Evolutionary conservation across 2,888 invertebrate species (phyloP), one percentile per base, ranked within the genome.

Genomic region (Toxonevra muliebris): DNA sequence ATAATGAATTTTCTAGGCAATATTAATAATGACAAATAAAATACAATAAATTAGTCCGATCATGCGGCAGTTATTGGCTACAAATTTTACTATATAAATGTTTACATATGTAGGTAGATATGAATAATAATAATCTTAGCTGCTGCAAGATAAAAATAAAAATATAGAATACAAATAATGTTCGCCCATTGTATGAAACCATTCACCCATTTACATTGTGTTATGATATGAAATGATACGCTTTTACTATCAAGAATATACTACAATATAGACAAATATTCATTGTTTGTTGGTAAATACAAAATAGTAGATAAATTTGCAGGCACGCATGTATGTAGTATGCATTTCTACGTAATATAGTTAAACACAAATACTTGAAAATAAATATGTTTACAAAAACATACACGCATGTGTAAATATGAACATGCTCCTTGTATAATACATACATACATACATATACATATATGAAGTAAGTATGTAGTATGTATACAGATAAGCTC

Each of bases 401-500:
- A 54, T 17, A 54, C 19, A 54, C 10, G 20, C 54, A 54, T 3
- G 30, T 30, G 12, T 57, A n/a, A n/a, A 20, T 30, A 30, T 30
- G 7, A 30, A 30, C 30, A 30, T 7, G 7, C 30, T 30, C 7
- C 30, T 30, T 30, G 30, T 30, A 30, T 30, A 30, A 30, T 30
- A 30, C 30, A 30, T 30, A 30, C 7, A 30, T 30, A 30, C 30
- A 30, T 30, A 30, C 7, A 7, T 30, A 30, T 30, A 7, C 4
- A 13, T 48, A 7, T n/a, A 4, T 13, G n/a, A n/a, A n/a, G n/a
- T n/a, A n/a, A n/a, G n/a, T 48, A n/a, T 48, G 50, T 48, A 48
- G 13, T 48, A n/a, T 41, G 42, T 42, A 17, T 62, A 59, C 0
- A 13, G 42, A 19, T 58, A 50, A 67, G 66, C 62, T 62, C 42